Percentiles rank a stretch among this genome's conserved stretches.
phyloP scores from a whole-genome alignment of 1,140 invertebrate genomes.

The Apis cerana region DNA sequence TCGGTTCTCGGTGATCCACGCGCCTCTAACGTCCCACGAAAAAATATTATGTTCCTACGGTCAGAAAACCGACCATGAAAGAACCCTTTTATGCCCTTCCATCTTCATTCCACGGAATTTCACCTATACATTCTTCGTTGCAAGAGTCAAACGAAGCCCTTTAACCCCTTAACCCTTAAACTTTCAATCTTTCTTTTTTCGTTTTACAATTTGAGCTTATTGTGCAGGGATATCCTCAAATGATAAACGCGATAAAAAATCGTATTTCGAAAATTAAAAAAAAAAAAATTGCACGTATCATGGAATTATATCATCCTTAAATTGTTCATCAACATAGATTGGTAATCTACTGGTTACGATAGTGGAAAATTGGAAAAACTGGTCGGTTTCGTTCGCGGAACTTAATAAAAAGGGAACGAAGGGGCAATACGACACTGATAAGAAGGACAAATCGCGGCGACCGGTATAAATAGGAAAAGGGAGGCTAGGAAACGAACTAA shows the following conservation, averaged over 20 bases:
- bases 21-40: conserved; percentile 47
- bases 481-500: conserved; percentile 60
- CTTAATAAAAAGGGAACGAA: conserved; percentile 70
- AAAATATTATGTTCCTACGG: conserved; percentile 66
- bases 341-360: too few relatives aligned
- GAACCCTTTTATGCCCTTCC: conserved; percentile 64
- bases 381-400: not conserved
- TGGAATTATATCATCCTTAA: too few relatives aligned
- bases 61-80: conserved; percentile 68
- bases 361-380: conserved; percentile 1
- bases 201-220: too few relatives aligned
- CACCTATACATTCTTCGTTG: conserved; percentile 19
- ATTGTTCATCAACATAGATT: too few relatives aligned
- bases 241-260: too few relatives aligned
- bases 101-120: conserved; percentile 31
- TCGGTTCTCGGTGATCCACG: conserved; percentile 46
- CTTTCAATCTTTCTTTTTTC: too few relatives aligned
- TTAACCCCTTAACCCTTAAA: too few relatives aligned
- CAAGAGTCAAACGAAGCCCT: not conserved
- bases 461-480: conserved; percentile 67
- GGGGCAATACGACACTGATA: conserved; percentile 73
- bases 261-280: too few relatives aligned
- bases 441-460: conserved; percentile 65
- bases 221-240: too few relatives aligned
- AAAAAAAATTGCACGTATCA: too few relatives aligned